phyloP scores from a whole-genome alignment of 1,140 invertebrate genomes.

The Eubasilissa regina region DNA sequence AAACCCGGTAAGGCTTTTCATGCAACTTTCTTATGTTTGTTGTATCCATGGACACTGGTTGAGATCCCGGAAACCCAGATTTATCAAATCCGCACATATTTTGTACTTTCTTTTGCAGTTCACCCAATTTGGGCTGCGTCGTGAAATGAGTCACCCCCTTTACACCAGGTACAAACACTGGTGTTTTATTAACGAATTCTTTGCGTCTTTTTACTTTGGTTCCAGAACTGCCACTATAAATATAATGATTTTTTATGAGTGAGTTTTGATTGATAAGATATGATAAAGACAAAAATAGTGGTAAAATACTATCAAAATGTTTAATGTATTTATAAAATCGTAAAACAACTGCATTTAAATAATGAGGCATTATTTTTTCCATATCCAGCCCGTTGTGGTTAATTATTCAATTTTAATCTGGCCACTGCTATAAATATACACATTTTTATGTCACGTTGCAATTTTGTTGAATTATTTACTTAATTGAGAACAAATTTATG shows the following conservation, averaged over 20 bases:
- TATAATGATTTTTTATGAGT: background rate
- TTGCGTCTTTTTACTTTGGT: conserved; percentile 60
- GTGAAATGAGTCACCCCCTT: conserved; percentile 79
- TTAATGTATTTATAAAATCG: too few relatives aligned
- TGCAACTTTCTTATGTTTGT: conserved; percentile 85
- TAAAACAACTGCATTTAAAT: too few relatives aligned
- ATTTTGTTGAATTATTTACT: too few relatives aligned
- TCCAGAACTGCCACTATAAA: conserved; percentile 35
- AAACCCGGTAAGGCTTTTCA: conserved; percentile 92
- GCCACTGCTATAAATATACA: too few relatives aligned
- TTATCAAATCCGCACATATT: conserved; percentile 86
- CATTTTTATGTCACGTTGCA: too few relatives aligned
- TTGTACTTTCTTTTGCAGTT: conserved; percentile 86
- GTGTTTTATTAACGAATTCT: conserved; percentile 73
- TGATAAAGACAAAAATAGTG: too few relatives aligned
- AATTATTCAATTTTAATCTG: too few relatives aligned
- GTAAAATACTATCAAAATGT: too few relatives aligned
- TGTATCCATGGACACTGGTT: conserved; percentile 96
- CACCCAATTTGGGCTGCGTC: conserved; percentile 75
- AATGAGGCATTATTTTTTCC: too few relatives aligned
- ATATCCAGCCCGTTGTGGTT: too few relatives aligned
- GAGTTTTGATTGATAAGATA: too few relatives aligned
- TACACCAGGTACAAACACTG: conserved; percentile 88
- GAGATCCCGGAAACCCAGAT: conserved; percentile 93
- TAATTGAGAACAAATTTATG: too few relatives aligned